A percentile compares a stretch with the other conserved stretches of the same genome.
Conservation (phyloP, 2,113 vertebrate genomes). For the Tragulus kanchil region DNA sequence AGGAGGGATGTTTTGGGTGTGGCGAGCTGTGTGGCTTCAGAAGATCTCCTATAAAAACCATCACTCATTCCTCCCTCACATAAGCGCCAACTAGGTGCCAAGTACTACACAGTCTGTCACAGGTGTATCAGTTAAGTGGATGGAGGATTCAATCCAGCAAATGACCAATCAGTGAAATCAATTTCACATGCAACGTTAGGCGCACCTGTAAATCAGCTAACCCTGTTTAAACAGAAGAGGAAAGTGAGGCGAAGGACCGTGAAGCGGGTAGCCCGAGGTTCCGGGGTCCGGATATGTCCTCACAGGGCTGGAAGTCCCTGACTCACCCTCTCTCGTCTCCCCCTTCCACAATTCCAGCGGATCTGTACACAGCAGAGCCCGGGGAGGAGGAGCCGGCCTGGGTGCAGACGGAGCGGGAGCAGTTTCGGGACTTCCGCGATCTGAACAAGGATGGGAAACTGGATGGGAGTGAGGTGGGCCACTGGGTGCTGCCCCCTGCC, state of each 20-base stretch:
- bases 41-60: background rate
- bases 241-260: background rate
- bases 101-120: background rate
- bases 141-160: background rate
- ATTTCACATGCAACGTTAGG: background rate
- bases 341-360: slow-evolving; percentile 84
- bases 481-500: slow-evolving; percentile 93
- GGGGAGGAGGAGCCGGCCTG: slow-evolving; percentile 92
- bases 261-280: background rate
- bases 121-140: fast-evolving
- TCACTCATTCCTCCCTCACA: background rate
- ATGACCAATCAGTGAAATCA: background rate
- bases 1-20: background rate
- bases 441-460: slow-evolving; percentile 93
- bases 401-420: slow-evolving; percentile 92
- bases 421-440: slow-evolving; percentile 93
- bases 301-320: background rate
- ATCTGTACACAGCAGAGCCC: slow-evolving; percentile 90
- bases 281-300: background rate
- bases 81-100: background rate
- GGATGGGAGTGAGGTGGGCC: slow-evolving; percentile 89
- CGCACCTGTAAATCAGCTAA: background rate
- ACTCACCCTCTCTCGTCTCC: background rate
- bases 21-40: background rate
- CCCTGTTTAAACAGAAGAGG: background rate